Percentiles rank a stretch among this genome's conserved stretches.
Conservation (phyloP, 1,140 invertebrate species). For the Helicoverpa zea region DNA sequence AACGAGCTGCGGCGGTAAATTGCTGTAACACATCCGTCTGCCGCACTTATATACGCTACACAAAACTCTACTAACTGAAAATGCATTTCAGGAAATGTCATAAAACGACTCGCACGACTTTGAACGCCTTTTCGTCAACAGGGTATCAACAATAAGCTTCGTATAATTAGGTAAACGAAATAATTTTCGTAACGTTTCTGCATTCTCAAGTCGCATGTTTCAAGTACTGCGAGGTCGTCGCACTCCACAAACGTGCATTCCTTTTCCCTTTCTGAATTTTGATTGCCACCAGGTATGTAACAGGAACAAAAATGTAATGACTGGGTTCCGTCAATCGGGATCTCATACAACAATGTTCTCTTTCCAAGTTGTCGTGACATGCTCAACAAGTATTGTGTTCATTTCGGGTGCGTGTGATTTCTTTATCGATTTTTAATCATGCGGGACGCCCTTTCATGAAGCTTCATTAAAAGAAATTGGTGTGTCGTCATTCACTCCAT, state of each 20-base stretch:
- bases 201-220: constrained; percentile 61
- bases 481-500: constrained; percentile 64
- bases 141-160: background rate
- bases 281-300: constrained; percentile 61
- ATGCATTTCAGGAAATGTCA: constrained; percentile 39
- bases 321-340: constrained; percentile 55
- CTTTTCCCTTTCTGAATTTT: constrained; percentile 71
- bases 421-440: constrained; percentile 67
- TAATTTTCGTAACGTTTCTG: constrained; percentile 44
- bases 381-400: constrained; percentile 51
- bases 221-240: constrained; percentile 66
- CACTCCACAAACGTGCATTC: constrained; percentile 66
- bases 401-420: constrained; percentile 51
- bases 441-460: constrained; percentile 63
- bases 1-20: constrained; percentile 69
- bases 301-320: constrained; percentile 62
- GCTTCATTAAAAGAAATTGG: constrained; percentile 70
- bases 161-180: constrained; percentile 35
- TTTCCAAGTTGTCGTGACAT: constrained; percentile 53
- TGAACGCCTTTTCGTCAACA: constrained; percentile 16
- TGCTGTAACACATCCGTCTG: constrained; percentile 61
- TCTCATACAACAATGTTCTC: constrained; percentile 53
- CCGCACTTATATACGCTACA: constrained; percentile 38
- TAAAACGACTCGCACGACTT: background rate
- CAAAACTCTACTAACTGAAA: constrained; percentile 14